Conservation (phyloP, 2,113 vertebrate species). For the Sphaerodactylus townsendi region DNA sequence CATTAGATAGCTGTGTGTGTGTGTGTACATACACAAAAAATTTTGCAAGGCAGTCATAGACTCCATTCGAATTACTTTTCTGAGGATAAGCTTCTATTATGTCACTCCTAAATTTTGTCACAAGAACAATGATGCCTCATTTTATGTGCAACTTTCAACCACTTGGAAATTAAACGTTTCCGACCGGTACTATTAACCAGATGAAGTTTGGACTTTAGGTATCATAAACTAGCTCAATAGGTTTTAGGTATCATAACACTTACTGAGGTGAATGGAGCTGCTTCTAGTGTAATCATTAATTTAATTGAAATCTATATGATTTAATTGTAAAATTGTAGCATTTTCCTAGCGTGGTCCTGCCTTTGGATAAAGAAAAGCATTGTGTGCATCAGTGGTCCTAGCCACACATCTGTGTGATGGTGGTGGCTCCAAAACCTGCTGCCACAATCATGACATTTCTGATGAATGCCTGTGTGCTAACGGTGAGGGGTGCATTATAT, state of each 20-base stretch:
- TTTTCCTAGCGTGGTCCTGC: neutral
- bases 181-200: neutral
- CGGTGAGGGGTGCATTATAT: neutral
- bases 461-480: neutral
- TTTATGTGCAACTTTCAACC: neutral
- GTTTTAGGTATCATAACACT: neutral
- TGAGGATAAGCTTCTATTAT: neutral
- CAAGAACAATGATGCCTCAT: neutral
- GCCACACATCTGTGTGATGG: neutral
- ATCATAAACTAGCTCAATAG: neutral
- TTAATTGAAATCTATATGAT: neutral
- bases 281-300: neutral
- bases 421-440: neutral
- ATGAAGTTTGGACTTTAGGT: neutral
- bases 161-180: neutral
- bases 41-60: neutral
- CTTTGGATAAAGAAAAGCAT: neutral
- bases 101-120: neutral
- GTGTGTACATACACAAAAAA: neutral
- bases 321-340: neutral
- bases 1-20: too few relatives aligned
- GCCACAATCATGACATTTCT: neutral
- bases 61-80: neutral
- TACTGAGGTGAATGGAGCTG: neutral
- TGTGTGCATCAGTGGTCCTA: too few relatives aligned